These are phyloP conservation scores for Nilaparvata lugens DNA, from an alignment of 1,140 invertebrate genomes.

Conservation along the genomic window DNA sequence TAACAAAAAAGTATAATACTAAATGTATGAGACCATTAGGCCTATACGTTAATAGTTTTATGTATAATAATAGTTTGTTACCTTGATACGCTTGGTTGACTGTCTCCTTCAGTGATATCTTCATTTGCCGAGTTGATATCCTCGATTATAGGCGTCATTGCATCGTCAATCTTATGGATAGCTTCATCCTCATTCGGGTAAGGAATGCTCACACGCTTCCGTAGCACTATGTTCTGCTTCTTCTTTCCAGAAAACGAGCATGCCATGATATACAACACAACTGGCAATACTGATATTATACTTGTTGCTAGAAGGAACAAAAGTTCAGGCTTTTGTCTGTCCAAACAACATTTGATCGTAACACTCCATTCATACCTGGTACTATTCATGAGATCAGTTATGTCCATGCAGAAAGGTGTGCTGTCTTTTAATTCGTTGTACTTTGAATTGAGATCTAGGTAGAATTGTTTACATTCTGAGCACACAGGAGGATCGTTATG, in stretches of 20 bases:
- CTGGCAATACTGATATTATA: slow-evolving; percentile 10
- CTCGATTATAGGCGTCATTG: no score
- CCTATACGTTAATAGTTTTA: no score
- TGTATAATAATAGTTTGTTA: no score
- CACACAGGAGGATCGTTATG: slow-evolving; percentile 13
- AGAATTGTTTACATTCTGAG: slow-evolving; percentile 15
- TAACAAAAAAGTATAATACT: no score
- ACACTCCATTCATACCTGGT: slow-evolving; percentile 18
- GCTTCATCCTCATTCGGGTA: no score
- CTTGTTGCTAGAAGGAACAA: slow-evolving; percentile 10
- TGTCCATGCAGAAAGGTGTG: neutral
- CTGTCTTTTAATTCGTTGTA: slow-evolving; percentile 20
- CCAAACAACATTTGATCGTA: slow-evolving; percentile 17
- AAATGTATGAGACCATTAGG: no score
- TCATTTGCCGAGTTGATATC: no score
- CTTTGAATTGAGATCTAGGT: slow-evolving; percentile 16
- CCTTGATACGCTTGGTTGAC: no score
- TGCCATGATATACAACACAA: slow-evolving; percentile 13
- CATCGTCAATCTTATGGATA: no score
- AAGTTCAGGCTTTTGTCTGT: slow-evolving; percentile 16
- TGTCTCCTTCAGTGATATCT: no score
- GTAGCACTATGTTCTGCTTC: neutral
- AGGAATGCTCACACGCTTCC: neutral
- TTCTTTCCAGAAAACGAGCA: slow-evolving; percentile 10
- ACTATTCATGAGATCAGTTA: slow-evolving; percentile 11